These are phyloP conservation scores for Loriculus beryllinus DNA, from an alignment of 2,797 vertebrate species.

Conservation along the genomic window DNA sequence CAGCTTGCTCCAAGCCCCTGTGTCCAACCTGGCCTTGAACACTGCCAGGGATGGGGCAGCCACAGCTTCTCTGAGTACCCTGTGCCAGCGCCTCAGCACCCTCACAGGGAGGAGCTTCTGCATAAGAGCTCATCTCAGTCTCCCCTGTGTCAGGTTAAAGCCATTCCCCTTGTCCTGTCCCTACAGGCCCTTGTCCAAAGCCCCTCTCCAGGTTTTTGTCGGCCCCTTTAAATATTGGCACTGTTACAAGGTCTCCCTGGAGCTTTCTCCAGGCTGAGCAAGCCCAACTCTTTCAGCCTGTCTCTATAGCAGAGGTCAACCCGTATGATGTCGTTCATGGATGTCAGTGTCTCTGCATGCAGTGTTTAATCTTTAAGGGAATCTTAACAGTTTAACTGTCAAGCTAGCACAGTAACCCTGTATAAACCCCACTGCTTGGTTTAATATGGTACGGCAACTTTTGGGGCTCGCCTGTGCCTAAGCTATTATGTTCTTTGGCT, in stretches of 20 bases:
- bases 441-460: background rate
- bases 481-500: background rate
- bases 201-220: background rate
- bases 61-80: background rate
- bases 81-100: background rate
- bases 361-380: background rate
- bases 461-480: background rate
- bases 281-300: background rate
- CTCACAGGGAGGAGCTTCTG: background rate
- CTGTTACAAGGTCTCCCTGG: background rate
- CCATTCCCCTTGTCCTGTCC: background rate
- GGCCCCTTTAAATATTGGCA: background rate
- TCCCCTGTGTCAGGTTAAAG: background rate
- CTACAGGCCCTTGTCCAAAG: background rate
- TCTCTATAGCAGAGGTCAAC: background rate
- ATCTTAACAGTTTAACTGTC: background rate
- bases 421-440: background rate
- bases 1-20: background rate
- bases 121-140: background rate
- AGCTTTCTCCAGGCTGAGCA: background rate
- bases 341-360: background rate
- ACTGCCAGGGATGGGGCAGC: background rate
- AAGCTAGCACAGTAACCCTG: background rate
- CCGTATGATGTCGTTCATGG: background rate
- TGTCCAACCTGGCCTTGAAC: background rate